Conservation (phyloP, 2,888 invertebrate genomes). For the Agrotis ipsilon region DNA sequence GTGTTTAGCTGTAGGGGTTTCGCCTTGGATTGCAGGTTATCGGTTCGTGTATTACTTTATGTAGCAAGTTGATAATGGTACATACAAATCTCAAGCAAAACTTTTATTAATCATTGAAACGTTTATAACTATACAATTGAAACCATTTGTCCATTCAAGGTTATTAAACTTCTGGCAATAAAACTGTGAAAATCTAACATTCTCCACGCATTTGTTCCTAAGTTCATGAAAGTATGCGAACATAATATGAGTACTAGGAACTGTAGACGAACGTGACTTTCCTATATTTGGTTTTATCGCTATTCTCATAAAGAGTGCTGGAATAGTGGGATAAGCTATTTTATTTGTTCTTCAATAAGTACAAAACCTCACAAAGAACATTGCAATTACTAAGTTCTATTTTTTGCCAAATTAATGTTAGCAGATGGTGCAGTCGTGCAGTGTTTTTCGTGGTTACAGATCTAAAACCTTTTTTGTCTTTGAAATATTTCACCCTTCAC, state of each 20-base stretch:
- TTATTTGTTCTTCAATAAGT: neutral
- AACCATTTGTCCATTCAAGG: no score
- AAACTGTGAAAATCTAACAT: neutral
- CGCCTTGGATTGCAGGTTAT: conserved; percentile 34
- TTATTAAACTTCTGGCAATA: no score
- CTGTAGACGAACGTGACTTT: neutral
- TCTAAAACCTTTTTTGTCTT: neutral
- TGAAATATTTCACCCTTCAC: neutral
- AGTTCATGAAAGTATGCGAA: neutral
- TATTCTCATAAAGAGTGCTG: neutral
- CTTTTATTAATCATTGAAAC: neutral
- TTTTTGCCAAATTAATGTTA: no score
- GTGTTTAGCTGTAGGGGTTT: conserved; percentile 47
- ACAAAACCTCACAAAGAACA: no score
- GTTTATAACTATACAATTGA: no score
- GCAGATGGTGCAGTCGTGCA: no score
- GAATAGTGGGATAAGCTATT: neutral
- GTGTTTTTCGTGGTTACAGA: no score
- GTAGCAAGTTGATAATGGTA: neutral
- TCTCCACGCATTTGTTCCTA: neutral
- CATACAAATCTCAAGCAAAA: neutral
- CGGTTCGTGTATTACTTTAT: conserved; percentile 34
- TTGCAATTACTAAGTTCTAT: no score
- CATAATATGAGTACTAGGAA: neutral
- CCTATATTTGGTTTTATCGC: neutral